A percentile compares a stretch with the other conserved stretches of the same genome.
Conservation (phyloP, 2,888 invertebrate genomes). For the Leucoptera coffeella region DNA sequence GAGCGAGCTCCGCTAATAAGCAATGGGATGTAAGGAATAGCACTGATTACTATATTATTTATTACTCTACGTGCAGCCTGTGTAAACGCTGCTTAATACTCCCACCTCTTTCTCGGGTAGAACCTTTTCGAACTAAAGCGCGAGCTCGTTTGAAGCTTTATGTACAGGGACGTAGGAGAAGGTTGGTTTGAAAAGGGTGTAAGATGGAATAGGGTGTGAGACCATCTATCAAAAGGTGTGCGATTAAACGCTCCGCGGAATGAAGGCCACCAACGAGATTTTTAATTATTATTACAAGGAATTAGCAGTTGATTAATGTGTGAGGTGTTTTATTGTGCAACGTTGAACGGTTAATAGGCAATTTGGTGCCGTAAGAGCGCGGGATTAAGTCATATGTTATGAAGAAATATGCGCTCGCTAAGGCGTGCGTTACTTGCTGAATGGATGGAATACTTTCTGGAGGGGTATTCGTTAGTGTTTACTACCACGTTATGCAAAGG, state of each 20-base stretch:
- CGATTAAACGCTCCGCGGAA: constrained; percentile 35
- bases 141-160: not conserved
- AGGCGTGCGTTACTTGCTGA: too few relatives aligned
- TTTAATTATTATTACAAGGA: constrained; percentile 38
- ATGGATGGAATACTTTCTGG: too few relatives aligned
- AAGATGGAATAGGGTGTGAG: constrained; percentile 13
- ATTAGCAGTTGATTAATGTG: constrained; percentile 31
- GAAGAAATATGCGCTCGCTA: too few relatives aligned
- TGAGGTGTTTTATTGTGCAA: constrained; percentile 18
- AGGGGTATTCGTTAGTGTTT: too few relatives aligned
- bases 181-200: constrained; percentile 18
- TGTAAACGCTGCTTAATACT: constrained; percentile 50
- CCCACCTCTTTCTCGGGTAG: constrained; percentile 13
- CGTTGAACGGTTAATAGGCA: too few relatives aligned
- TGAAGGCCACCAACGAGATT: constrained; percentile 31
- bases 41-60: constrained; percentile 53
- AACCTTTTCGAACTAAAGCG: not conserved
- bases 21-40: constrained; percentile 50
- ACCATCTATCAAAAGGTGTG: constrained; percentile 38
- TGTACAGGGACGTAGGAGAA: too few relatives aligned
- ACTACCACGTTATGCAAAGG: too few relatives aligned
- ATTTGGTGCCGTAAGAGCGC: too few relatives aligned
- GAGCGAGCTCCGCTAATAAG: constrained; percentile 49
- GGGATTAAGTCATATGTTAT: too few relatives aligned
- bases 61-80: constrained; percentile 48